Base-by-base conservation (phyloP, 2,888 invertebrate genomes). In the Emmelina monodactyla region DNA sequence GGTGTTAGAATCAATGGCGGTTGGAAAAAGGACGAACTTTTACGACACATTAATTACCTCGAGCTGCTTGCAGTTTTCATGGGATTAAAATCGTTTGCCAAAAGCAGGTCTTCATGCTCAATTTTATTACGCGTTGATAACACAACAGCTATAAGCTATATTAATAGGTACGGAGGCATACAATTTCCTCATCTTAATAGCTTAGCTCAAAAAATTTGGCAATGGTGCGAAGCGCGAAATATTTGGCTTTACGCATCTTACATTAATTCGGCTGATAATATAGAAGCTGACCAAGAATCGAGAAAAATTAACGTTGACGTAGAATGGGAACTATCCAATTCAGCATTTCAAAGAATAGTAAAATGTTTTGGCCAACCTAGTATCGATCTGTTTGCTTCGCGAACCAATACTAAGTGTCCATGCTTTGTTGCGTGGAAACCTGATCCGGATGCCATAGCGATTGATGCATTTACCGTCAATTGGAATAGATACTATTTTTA, bases 181-280 rank as follows among this genome's bases (percentile, higher is more conserved):
- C 29, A 29, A 13, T 4, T 29, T 13, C 29, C 29, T 5, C 29
- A 29, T 13, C 12, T 29, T 11, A 29, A 29, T 13, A 14, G 6
- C 3, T 13, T 13, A 13, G 4, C 28, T 7, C 14, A n/a, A 30
- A 28, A 22, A 29, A 34, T 34, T 19, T 15, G 13, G 19, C 30
- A 22, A 46, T 41, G 45, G 42, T 47, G 49, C 47, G 47, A 29
- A 13, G 9, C 6, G 14, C 12, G 29, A 29, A 14, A 29, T 12
- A 13, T 29, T 3, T 29, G 14, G 29, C 4, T 29, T 3, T 12
- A 13, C 6, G 29, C 29, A 14, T 29, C 29, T 9, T 29, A 29
- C 4, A 22, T 19, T 6, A 19, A 19, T 19, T 6, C 19, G 5
- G 9, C 47, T 30, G 22, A 33, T 15, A 33, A 19, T 13, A 12